phyloP scores from a whole-genome alignment of 2,113 vertebrate species.

The Catagonus wagneri region DNA sequence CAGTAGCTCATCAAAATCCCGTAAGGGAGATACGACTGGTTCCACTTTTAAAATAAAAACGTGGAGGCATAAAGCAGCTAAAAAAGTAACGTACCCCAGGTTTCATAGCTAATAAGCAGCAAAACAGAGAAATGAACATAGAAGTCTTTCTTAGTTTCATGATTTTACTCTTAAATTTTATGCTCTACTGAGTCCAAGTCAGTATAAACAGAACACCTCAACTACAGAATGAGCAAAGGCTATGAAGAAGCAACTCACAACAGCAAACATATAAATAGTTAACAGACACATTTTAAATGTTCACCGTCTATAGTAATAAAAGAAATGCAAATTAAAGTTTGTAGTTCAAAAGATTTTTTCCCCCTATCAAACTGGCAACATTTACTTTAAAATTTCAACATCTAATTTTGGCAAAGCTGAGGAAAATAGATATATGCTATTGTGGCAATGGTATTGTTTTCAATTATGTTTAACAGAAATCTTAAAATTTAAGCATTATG shows the following conservation, averaged over 20 bases:
- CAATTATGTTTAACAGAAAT: not conserved
- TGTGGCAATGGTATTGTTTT: not conserved
- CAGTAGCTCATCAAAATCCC: not conserved
- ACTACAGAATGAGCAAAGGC: not conserved
- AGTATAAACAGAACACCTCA: not conserved
- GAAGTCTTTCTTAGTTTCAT: not conserved
- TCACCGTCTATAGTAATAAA: not conserved
- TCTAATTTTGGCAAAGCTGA: conserved; percentile 20
- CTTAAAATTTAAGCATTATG: not conserved
- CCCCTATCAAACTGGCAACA: not conserved
- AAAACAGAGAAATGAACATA: not conserved
- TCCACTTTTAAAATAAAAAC: conserved; percentile 22
- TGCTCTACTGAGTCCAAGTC: not conserved
- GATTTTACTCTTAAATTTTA: not conserved
- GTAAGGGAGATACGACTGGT: not conserved
- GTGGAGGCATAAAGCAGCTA: not conserved
- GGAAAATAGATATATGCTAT: not conserved
- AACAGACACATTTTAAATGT: not conserved
- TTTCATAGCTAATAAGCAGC: not conserved
- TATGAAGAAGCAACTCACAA: not conserved
- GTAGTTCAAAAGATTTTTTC: not conserved
- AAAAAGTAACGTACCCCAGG: not conserved
- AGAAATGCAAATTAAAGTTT: not conserved
- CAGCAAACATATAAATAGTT: not conserved
- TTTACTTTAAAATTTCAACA: not conserved